phyloP scores from a whole-genome alignment of 2,888 invertebrate species.

The Halocaridina rubra region DNA sequence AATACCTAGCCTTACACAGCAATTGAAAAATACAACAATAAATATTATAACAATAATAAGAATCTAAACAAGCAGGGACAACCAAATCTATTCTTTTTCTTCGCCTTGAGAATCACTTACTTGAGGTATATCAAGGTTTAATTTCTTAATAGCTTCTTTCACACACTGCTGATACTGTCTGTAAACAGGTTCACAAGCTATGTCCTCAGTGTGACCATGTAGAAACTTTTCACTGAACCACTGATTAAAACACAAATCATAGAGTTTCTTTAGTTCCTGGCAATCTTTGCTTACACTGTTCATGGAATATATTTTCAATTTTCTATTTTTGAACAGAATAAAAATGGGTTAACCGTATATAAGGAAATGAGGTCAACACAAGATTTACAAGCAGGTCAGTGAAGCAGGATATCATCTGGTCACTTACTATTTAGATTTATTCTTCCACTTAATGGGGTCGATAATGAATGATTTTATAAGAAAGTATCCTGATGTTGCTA shows the following conservation, averaged over 20 bases:
- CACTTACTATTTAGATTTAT: background rate
- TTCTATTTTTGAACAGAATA: background rate
- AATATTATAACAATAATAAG: too few species aligned
- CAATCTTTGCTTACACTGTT: conserved; percentile 95
- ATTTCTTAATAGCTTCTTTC: conserved; percentile 43
- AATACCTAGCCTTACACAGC: too few species aligned
- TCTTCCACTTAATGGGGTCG: background rate
- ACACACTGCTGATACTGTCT: conserved; percentile 58
- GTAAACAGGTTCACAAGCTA: conserved; percentile 44
- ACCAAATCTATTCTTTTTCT: too few species aligned
- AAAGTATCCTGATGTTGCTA: conserved; percentile 28
- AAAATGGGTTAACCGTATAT: background rate
- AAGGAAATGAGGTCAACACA: background rate
- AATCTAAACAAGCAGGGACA: too few species aligned
- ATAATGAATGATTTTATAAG: background rate
- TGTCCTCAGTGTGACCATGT: conserved; percentile 71
- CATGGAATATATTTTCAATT: conserved; percentile 73
- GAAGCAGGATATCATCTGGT: background rate
- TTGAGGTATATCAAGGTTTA: conserved; percentile 51
- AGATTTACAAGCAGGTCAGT: too few species aligned
- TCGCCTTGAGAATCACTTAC: background rate
- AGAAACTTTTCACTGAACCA: conserved; percentile 95
- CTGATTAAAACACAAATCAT: conserved; percentile 91
- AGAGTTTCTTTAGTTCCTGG: conserved; percentile 89
- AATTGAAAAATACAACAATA: too few species aligned